Percentiles rank a stretch among this genome's conserved stretches.
phyloP scores from a whole-genome alignment of 2,113 vertebrate genomes.

The Scolopax mira region DNA sequence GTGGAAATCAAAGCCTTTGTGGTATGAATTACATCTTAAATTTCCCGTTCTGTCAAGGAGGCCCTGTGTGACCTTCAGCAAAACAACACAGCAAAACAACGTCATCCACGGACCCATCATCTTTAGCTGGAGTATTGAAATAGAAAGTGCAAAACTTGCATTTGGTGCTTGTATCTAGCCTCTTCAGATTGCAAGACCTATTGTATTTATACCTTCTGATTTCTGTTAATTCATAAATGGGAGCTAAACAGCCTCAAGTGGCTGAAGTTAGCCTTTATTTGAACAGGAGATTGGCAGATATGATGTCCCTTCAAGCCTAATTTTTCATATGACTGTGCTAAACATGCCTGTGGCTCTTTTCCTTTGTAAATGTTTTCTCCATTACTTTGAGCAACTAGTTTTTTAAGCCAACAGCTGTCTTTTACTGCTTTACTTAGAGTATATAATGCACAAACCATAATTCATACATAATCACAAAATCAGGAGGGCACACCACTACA shows the following conservation, averaged over 20 bases:
- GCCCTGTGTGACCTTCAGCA: not conserved
- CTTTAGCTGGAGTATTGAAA: not conserved
- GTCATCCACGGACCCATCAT: not conserved
- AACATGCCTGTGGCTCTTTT: not conserved
- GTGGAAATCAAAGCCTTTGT: not conserved
- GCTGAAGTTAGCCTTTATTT: not conserved
- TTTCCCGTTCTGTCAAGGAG: not conserved
- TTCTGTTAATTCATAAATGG: not conserved
- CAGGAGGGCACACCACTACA: not conserved
- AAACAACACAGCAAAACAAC: not conserved
- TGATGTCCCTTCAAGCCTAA: not conserved
- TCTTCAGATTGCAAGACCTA: not conserved
- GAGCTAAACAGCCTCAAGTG: not conserved
- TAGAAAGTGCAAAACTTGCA: rapidly evolving
- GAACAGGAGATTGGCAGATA: not conserved
- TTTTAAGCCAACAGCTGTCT: not conserved
- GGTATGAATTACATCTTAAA: not conserved
- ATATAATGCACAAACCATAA: not conserved
- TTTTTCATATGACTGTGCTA: not conserved
- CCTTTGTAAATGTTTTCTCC: not conserved
- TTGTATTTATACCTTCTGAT: not conserved
- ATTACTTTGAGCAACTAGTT: not conserved
- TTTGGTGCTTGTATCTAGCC: not conserved
- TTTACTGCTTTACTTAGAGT: not conserved
- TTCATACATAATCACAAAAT: not conserved